Percentiles rank a stretch among this genome's conserved stretches.
phyloP scores from a whole-genome alignment of 2,113 vertebrate genomes.

The Megaptera novaeangliae region DNA sequence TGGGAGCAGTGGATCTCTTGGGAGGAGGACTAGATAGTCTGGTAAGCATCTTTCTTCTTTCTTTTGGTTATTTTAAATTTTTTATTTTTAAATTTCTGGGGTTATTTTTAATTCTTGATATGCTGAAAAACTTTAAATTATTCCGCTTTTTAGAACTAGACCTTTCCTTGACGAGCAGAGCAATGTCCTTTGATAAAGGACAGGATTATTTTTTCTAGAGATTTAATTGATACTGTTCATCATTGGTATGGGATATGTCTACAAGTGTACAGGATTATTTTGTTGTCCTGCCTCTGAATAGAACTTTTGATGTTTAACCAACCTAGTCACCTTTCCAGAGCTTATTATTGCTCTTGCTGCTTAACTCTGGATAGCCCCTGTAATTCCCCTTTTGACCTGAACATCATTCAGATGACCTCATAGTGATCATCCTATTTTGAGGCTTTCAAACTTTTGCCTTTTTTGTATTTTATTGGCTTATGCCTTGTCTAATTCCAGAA shows the following conservation, averaged over 20 bases:
- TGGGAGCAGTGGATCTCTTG: constrained; percentile 96
- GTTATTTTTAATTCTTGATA: constrained; percentile 53
- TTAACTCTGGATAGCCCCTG: neutral
- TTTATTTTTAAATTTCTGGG: neutral
- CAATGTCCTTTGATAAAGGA: constrained; percentile 47
- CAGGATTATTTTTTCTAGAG: constrained; percentile 30
- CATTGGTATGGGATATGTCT: neutral
- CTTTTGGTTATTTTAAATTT: constrained; percentile 51
- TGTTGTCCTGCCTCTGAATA: constrained; percentile 30
- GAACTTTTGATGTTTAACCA: constrained; percentile 34
- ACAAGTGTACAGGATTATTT: neutral
- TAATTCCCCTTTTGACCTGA: constrained; percentile 16
- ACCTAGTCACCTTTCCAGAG: constrained; percentile 39
- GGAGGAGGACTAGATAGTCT: constrained; percentile 96
- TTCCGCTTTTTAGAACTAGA: constrained; percentile 45
- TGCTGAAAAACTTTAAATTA: constrained; percentile 34
- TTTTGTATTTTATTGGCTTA: constrained; percentile 35
- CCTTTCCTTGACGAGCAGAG: constrained; percentile 35
- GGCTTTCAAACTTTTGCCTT: constrained; percentile 17
- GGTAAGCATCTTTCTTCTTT: constrained; percentile 83
- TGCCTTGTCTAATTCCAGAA: neutral
- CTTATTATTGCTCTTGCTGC: neutral
- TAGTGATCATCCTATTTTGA: neutral
- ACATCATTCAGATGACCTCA: neutral
- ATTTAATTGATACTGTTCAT: neutral